Evolutionary conservation across 2,113 vertebrate genomes (phyloP).

Genomic region (Erythrocebus patas): DNA sequence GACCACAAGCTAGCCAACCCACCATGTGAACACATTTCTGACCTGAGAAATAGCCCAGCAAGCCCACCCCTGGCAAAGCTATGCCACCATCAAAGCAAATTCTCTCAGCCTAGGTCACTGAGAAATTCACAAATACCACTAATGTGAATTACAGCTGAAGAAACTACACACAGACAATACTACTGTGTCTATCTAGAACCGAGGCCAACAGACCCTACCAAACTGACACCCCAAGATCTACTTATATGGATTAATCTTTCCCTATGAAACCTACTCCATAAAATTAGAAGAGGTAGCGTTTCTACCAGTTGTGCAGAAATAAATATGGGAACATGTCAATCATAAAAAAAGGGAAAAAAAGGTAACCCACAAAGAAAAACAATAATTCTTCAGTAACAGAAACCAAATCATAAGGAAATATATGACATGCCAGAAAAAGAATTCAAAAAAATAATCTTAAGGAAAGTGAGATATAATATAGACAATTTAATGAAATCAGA

Average conservation of each 20-base stretch:
- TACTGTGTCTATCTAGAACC: neutral
- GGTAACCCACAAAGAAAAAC: neutral
- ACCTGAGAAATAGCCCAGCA: neutral
- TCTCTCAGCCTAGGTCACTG: neutral
- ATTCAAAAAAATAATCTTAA: neutral
- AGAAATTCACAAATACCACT: neutral
- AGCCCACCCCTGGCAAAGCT: neutral
- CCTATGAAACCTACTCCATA: neutral
- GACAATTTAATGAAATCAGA: neutral
- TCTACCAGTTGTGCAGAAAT: neutral
- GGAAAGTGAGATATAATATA: neutral
- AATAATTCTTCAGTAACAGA: neutral
- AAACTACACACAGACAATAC: neutral
- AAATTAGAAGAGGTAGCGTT: neutral
- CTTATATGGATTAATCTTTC: neutral
- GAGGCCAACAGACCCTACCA: neutral
- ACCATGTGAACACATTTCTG: neutral
- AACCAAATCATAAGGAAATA: neutral
- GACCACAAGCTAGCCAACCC: neutral
- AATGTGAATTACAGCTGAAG: neutral
- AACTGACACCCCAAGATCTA: neutral
- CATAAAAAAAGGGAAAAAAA: neutral
- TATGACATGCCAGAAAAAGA: neutral
- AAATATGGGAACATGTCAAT: neutral
- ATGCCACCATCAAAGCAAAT: neutral